Percentiles rank a stretch among this genome's conserved stretches.
phyloP scores from a whole-genome alignment of 2,113 vertebrate genomes.

The Peromyscus californicus region DNA sequence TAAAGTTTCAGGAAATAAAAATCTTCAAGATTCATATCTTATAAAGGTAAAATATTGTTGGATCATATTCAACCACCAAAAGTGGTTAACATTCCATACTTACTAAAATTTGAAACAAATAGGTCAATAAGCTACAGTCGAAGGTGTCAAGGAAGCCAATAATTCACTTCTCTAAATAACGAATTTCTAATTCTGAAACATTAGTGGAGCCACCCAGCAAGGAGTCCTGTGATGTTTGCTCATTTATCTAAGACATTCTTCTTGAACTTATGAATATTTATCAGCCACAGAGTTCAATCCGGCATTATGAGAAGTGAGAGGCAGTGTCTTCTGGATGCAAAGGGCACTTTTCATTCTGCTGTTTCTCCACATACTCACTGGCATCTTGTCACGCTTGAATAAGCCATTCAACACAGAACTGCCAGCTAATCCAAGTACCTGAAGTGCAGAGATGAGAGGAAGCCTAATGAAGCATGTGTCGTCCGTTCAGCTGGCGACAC shows the following conservation, averaged over 20 bases:
- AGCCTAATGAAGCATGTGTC: slow-evolving; percentile 73
- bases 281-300: slow-evolving; percentile 60
- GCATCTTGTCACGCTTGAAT: slow-evolving; percentile 71
- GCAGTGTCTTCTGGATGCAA: slow-evolving; percentile 63
- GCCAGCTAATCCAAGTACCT: slow-evolving; percentile 71
- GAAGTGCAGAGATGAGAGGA: slow-evolving; percentile 62
- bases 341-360: slow-evolving; percentile 54
- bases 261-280: slow-evolving; percentile 76
- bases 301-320: slow-evolving; percentile 58
- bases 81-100: slow-evolving; percentile 50
- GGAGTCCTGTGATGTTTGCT: slow-evolving; percentile 63
- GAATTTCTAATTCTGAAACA: slow-evolving; percentile 64
- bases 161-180: slow-evolving; percentile 63
- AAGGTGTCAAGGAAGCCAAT: slow-evolving; percentile 55
- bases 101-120: slow-evolving; percentile 58
- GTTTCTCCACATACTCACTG: slow-evolving; percentile 55
- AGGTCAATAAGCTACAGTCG: slow-evolving; percentile 4
- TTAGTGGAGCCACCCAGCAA: slow-evolving; percentile 46
- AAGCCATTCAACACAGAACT: slow-evolving; percentile 66
- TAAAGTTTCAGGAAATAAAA: slow-evolving; percentile 53
- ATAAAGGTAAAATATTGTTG: not conserved
- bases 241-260: slow-evolving; percentile 65
- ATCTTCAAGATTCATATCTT: not conserved
- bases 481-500: slow-evolving; percentile 26
- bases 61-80: slow-evolving; percentile 36